Evolutionary conservation across 2,888 invertebrate genomes (phyloP), one percentile per base, ranked within the genome.

Genomic region (Leistus spinibarbis): DNA sequence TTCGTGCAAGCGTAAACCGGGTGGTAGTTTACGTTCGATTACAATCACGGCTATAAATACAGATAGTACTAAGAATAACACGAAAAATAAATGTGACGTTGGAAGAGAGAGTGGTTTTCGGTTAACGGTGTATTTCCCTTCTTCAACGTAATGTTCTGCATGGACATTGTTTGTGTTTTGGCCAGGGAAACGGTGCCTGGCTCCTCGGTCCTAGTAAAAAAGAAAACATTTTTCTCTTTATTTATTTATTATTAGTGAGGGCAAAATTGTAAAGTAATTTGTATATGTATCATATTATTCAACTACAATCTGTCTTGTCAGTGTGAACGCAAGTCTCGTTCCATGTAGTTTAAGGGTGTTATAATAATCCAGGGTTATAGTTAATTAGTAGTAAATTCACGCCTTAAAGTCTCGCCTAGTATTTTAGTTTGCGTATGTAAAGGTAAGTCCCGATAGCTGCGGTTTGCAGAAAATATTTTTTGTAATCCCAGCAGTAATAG

Each of bases 21-120:
- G 85, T 0, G 92, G 92, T 81, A 92, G 84, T 83, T 88, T 86
- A 80, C 90, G 90, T 78, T 90, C 89, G 75, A 88, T 84, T 24
- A 89, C 86, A 68, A 89, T 89, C 54, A 87, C 88, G 65, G 87
- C 83, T 54, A 88, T 81, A 77, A 89, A 88, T 76, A 89, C 86
- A 62, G 88, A 84, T 76, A 87, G 84, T 76, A 87, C 87, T 79
- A 89, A 86, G 72, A 86, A 84, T n/a, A 90, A 81, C 16, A 89
- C 84, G 79, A 87, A 85, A 53, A 89, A 80, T 69, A 89, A 85
- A 81, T 89, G 86, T 53, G 86, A 84, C 0, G 87, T 85, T 65
- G 87, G 85, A 79, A 86, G 85, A 54, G 88, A 87, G 76, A 83
- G 80, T 74, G 80, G 78, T 65, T 80, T 80, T 76, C 83, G 84